Base-by-base conservation (phyloP, 2,888 invertebrate genomes). In the Dolichomitus sp. region DNA sequence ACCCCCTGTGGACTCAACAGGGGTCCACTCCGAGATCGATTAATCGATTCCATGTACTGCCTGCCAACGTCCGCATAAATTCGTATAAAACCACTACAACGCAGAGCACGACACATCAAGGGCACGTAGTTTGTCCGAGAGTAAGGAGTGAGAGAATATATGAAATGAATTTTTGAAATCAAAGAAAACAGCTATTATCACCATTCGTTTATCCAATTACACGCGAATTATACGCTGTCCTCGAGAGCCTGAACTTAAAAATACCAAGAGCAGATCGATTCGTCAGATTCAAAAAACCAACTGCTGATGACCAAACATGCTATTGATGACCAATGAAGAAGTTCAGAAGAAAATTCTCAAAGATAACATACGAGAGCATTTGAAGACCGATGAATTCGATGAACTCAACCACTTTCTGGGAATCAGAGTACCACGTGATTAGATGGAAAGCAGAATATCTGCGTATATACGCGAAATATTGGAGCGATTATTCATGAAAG, bases 211-310 rank as follows among this genome's bases (percentile, higher is more conserved):
- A n/a, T n/a, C n/a, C n/a, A n/a, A n/a, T n/a, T n/a, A n/a, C n/a
- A n/a, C n/a, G n/a, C n/a, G n/a, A n/a, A 68, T 19, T 83, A n/a
- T 63, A 86, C 74, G 66, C 63, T 40, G 42, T 66, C 14, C 52
- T 85, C 9, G 66, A 72, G 40, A 66, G 77, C 50, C 9, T 84
- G 33, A 83, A 84, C 14, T 45, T 68, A 17, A 17, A 66, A 75
- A 45, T 82, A 75, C n/a, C 74, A 4, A n/a, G 69, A 27, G 59
- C 63, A 17, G 88, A 89, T 76, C 85, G 76, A 7, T 89, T 88
- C 61, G 54, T 89, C n/a, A 88, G 75, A 14, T 74, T 42, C 50
- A 52, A 72, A 57, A 54, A 33, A n/a, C n/a, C n/a, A n/a, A n/a
- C n/a, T n/a, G n/a, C n/a, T n/a, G n/a, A n/a, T n/a, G n/a, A n/a